These are phyloP conservation scores for Cardiocondyla obscurior DNA, from an alignment of 1,140 invertebrate genomes.

Conservation along the genomic window DNA sequence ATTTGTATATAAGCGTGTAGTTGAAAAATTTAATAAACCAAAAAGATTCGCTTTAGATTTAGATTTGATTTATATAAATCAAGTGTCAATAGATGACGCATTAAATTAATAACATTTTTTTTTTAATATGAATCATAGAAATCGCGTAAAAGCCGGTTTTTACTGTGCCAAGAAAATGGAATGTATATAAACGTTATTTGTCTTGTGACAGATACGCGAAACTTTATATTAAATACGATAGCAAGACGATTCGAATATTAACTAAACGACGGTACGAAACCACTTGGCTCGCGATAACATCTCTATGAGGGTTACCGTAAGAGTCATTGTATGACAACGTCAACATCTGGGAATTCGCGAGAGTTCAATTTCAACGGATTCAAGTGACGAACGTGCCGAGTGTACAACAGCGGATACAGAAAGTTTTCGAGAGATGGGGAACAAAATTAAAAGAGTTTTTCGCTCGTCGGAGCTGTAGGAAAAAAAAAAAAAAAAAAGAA, in stretches of 20 bases:
- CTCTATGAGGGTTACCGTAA: neutral
- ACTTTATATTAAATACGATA: neutral
- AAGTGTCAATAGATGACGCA: no score
- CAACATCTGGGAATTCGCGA: neutral
- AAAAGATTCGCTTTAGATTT: no score
- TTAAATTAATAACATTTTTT: no score
- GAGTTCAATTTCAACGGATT: constrained; percentile 35
- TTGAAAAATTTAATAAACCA: no score
- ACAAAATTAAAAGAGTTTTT: constrained; percentile 40
- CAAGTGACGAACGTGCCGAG: constrained; percentile 23
- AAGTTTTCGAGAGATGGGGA: constrained; percentile 8
- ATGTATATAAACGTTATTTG: neutral
- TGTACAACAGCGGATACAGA: neutral
- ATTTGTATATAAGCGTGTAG: no score
- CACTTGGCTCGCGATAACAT: neutral
- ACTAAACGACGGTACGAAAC: neutral
- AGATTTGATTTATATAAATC: no score
- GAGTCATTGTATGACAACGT: neutral
- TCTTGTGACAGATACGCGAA: neutral
- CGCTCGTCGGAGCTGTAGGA: neutral
- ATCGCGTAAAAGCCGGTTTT: neutral
- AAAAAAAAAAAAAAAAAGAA: neutral
- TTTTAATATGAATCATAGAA: neutral
- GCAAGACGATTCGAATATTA: neutral
- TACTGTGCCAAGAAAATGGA: neutral